Percentiles rank a stretch among this genome's conserved stretches.
Conservation (phyloP, 2,797 vertebrate species). For the Amphiprion clarkii region DNA sequence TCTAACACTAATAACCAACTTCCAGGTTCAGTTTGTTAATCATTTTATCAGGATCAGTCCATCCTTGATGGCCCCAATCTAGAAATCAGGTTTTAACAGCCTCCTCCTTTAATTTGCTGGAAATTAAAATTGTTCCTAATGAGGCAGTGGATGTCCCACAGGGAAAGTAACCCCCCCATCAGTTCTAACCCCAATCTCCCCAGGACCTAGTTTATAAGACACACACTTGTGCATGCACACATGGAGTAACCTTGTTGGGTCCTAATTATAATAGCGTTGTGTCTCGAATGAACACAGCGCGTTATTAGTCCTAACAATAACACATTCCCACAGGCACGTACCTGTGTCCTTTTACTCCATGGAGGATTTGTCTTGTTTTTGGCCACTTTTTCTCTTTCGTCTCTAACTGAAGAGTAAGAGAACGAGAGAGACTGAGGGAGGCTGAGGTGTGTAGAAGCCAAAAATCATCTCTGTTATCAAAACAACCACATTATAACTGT, state of each 20-base stretch:
- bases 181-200: conserved; percentile 65
- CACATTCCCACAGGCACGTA: conserved; percentile 64
- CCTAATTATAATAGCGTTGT: conserved; percentile 72
- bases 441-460: background rate
- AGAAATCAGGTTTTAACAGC: conserved; percentile 62
- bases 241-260: conserved; percentile 66
- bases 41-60: conserved; percentile 36
- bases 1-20: conserved; percentile 11
- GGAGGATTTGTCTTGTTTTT: conserved; percentile 59
- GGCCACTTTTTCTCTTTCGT: conserved; percentile 37
- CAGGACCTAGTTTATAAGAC: conserved; percentile 72
- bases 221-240: conserved; percentile 46
- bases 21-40: conserved; percentile 36
- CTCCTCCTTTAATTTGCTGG: conserved; percentile 67
- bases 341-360: conserved; percentile 51
- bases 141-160: conserved; percentile 66
- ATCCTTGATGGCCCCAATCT: conserved; percentile 55
- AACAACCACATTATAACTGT: conserved; percentile 12
- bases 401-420: conserved; percentile 24
- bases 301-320: conserved; percentile 72
- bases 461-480: conserved; percentile 33
- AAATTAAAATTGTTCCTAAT: conserved; percentile 76
- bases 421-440: background rate
- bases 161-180: conserved; percentile 59
- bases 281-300: conserved; percentile 59